Conservation (phyloP, 2,888 invertebrate genomes). For the Melanargia galathea region DNA sequence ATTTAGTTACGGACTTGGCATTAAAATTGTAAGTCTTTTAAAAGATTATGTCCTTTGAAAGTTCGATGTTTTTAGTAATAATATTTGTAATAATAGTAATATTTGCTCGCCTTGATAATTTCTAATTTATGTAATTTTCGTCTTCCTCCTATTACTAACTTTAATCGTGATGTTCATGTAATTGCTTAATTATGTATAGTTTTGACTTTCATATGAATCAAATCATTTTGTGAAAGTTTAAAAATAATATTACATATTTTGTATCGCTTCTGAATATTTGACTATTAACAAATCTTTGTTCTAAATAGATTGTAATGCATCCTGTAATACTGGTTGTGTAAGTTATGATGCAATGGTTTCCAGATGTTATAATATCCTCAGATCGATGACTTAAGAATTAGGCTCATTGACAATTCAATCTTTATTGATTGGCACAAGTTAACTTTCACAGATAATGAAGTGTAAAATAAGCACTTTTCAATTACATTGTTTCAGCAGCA, state of each 20-base stretch:
- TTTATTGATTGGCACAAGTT: background rate
- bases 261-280: background rate
- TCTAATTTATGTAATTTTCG: constrained; percentile 4
- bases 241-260: constrained; percentile 12
- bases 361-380: constrained; percentile 7
- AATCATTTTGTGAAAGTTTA: constrained; percentile 20
- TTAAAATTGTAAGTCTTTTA: too few relatives aligned
- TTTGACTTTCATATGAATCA: background rate
- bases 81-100: too few relatives aligned
- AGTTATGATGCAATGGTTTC: constrained; percentile 19
- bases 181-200: constrained; percentile 6
- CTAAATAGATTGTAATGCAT: constrained; percentile 5
- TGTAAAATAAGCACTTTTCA: background rate
- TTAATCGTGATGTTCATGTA: background rate
- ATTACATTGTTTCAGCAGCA: background rate
- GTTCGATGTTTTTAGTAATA: background rate
- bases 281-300: constrained; percentile 11
- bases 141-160: background rate
- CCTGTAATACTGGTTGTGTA: constrained; percentile 2
- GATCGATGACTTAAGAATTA: constrained; percentile 4
- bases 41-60: too few relatives aligned
- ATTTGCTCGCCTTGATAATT: background rate
- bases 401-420: background rate
- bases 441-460: background rate
- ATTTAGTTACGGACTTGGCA: background rate